Base-by-base conservation (phyloP, 2,888 invertebrate species). In the Galerucella pusilla region DNA sequence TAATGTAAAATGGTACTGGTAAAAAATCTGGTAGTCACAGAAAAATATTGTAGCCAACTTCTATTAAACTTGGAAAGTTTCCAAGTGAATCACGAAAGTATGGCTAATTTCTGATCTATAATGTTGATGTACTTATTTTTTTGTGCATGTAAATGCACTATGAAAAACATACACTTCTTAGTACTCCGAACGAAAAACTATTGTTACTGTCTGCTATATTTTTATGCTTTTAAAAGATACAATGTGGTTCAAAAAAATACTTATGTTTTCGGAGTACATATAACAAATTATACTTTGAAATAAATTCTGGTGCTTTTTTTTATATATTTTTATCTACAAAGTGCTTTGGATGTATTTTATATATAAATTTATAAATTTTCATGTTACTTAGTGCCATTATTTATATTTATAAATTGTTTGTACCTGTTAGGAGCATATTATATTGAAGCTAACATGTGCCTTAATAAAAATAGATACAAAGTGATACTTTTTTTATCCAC, bases 391-490 rank as follows among this genome's bases (percentile, higher is more conserved):
- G 77, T 78, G 78, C 78, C 78, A 78, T 77, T 78, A 70, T 75
- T 75, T 76, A 78, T 76, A 76, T 73, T 71, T 70, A 69, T 74
- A 73, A 61, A 66, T 72, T 66, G 69, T 71, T 72, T 72, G 70
- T 76, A 77, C 71, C 74, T 71, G 67, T 77, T 66, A 75, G 68
- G 68, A 72, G 49, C 60, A 66, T 73, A 59, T 73, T 52, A 49
- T 79, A 81, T 78, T 79, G 77, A 77, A 77, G 78, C 78, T 78
- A 76, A 80, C 73, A 79, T 78, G 81, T 81, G 81, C 81, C 81
- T 80, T 81, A 81, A 79, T 77, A 76, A 80, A 80, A 79, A 65
- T 73, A 66, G 42, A 65, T 52, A 65, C 68, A 70, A 16, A 68
- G 65, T 61, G 60, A 61, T 4, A 12, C 25, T 60, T 60, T 54